These are phyloP conservation scores for Microcebus lehilahytsara DNA, from an alignment of 2,113 vertebrate genomes.

Conservation along the genomic window DNA sequence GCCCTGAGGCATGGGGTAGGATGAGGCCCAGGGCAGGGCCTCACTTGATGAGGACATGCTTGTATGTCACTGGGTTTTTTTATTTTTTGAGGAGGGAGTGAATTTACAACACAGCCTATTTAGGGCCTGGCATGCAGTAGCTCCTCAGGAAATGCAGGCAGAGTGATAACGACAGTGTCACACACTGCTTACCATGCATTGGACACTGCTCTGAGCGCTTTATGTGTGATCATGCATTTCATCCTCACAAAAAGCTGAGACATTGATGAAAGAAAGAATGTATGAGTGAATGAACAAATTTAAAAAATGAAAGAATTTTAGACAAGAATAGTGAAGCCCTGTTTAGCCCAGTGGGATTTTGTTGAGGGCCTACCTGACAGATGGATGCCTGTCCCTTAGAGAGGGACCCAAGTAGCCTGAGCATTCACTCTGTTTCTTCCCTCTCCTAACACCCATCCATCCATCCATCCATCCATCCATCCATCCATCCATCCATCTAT, in stretches of 20 bases:
- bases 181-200: neutral
- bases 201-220: neutral
- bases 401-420: neutral
- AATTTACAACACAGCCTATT: neutral
- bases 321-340: neutral
- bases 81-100: neutral
- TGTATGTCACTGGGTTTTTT: neutral
- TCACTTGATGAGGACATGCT: neutral
- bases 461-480: neutral
- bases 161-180: neutral
- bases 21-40: neutral
- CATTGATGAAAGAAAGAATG: neutral
- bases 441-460: neutral
- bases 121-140: neutral
- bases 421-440: neutral
- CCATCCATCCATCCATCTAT: neutral
- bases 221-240: neutral
- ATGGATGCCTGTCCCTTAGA: neutral
- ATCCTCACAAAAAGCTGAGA: neutral
- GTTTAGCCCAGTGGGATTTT: neutral
- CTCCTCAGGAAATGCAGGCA: neutral
- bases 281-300: neutral
- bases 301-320: neutral
- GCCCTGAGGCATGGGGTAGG: neutral
- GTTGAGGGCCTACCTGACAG: neutral